Evolutionary conservation across 2,888 invertebrate species (phyloP).

Genomic region (Metellina segmentata): DNA sequence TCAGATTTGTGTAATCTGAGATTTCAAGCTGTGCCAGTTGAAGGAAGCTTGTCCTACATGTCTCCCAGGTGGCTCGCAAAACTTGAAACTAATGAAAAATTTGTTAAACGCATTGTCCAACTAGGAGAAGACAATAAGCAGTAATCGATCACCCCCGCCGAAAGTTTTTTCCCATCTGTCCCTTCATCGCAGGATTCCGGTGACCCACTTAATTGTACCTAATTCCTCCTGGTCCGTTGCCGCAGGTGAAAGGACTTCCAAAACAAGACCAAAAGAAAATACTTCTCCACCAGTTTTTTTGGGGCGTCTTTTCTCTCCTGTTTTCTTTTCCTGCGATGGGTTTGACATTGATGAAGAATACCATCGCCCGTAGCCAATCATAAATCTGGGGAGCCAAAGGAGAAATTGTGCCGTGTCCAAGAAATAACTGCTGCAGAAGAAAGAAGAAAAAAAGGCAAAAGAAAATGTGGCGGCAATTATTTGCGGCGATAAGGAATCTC

Average conservation of each 20-base stretch:
- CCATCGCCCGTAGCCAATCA: constrained; percentile 15
- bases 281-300: not conserved
- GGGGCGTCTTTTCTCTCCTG: too few species aligned
- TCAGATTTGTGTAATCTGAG: too few species aligned
- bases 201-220: constrained; percentile 23
- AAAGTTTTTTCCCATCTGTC: not conserved
- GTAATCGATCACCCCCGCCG: not conserved
- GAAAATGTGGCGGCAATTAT: not conserved
- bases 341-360: constrained; percentile 26
- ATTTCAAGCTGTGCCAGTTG: too few species aligned
- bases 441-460: not conserved
- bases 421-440: constrained; percentile 12
- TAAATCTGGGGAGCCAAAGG: constrained; percentile 14
- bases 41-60: too few species aligned
- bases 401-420: constrained; percentile 1
- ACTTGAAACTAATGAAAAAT: too few species aligned
- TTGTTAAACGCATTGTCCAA: not conserved
- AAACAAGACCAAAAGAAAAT: constrained; percentile 20
- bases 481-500: constrained; percentile 11
- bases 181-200: not conserved
- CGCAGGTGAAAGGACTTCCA: constrained; percentile 16
- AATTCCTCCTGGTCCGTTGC: not conserved
- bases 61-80: too few species aligned
- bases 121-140: not conserved
- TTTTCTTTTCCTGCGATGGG: constrained; percentile 2